phyloP scores from a whole-genome alignment of 2,797 vertebrate genomes.

The Fundulus diaphanus region DNA sequence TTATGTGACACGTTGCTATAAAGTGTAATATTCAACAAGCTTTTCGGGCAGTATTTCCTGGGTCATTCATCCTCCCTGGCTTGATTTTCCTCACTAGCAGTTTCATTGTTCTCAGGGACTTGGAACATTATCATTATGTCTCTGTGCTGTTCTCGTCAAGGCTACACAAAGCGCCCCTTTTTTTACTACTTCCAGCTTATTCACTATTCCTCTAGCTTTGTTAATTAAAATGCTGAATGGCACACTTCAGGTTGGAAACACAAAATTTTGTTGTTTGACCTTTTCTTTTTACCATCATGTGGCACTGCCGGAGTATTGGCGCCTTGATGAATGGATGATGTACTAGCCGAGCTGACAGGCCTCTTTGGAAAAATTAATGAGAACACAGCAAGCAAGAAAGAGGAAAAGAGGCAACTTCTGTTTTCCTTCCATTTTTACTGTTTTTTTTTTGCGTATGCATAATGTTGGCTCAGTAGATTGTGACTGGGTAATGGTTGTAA shows the following conservation, averaged over 20 bases:
- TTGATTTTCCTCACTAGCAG: conserved; percentile 37
- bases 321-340: conserved; percentile 76
- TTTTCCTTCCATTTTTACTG: conserved; percentile 7
- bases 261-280: conserved; percentile 75
- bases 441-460: conserved; percentile 35
- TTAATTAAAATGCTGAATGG: conserved; percentile 83
- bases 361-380: conserved; percentile 76
- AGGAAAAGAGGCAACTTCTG: conserved; percentile 40
- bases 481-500: conserved; percentile 55
- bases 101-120: conserved; percentile 57
- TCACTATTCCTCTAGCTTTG: conserved; percentile 68
- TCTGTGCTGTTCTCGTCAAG: conserved; percentile 66
- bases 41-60: conserved; percentile 42
- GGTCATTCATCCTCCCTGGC: conserved; percentile 46
- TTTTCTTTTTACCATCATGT: conserved; percentile 71
- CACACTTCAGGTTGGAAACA: conserved; percentile 75
- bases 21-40: conserved; percentile 43
- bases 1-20: conserved; percentile 45
- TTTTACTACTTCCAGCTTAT: conserved; percentile 57
- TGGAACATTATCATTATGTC: conserved; percentile 67
- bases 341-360: conserved; percentile 70
- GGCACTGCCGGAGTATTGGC: conserved; percentile 53
- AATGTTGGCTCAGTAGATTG: conserved; percentile 29
- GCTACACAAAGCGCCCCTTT: conserved; percentile 52
- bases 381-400: conserved; percentile 54